Evolutionary conservation across 2,888 invertebrate species (phyloP), one percentile per base, ranked within the genome.

Genomic region (Drosophila borealis): DNA sequence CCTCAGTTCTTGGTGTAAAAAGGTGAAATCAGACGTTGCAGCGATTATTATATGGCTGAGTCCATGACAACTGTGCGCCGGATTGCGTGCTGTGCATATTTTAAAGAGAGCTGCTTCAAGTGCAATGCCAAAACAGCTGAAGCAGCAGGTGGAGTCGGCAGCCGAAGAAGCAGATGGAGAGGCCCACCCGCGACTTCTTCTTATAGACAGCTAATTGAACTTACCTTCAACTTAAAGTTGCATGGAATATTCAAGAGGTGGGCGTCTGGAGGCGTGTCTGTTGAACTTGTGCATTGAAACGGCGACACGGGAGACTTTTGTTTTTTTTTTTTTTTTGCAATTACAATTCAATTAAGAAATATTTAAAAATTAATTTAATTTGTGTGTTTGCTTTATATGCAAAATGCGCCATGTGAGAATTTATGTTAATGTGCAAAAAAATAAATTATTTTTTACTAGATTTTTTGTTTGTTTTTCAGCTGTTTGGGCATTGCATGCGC

Each of bases 301-400:
- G 67, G 61, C 78, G 65, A 59, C 71, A 41, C 73, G 77, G 66
- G 61, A 64, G 76, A 54, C 65, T 70, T 63, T 70, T 74, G 54
- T 50, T 41, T 67, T 17, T 42, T 29, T 54, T 29, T 54, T 34
- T 33, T 29, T 51, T 51, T 54, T 62, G 36, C 68, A 72, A 80
- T 82, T 83, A 74, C 42, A 64, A 80, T 77, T 79, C 77, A 84
- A 85, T 85, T 86, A 82, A 85, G 70, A 81, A 82, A 74, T 84
- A 80, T 82, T 86, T 80, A 81, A 75, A 76, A 75, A 63, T 70
- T 79, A 75, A 80, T 79, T 80, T 71, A 72, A 79, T 82, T 76
- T 68, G 63, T 62, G 53, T 63, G 55, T 59, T 54, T 49, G 66
- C 37, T 55, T 60, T 71, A 69, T 74, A 70, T 74, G 70, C 66